phyloP scores from a whole-genome alignment of 2,888 invertebrate genomes.

The Copidosoma aretas region DNA sequence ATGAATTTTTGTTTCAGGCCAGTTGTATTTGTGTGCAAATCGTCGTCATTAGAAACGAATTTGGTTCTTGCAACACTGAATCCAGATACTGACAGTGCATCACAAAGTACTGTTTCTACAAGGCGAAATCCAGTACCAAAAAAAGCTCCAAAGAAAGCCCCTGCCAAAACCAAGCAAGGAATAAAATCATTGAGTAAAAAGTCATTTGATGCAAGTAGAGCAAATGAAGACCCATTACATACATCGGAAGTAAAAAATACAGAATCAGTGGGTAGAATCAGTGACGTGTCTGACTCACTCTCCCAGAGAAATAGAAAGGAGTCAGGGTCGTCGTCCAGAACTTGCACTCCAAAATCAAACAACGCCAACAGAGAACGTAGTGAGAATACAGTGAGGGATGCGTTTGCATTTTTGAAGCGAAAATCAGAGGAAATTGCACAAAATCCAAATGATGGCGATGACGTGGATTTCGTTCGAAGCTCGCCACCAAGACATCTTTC shows the following conservation, averaged over 20 bases:
- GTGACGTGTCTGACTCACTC: conserved; percentile 20
- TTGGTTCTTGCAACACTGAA: conserved; percentile 82
- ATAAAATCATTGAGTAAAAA: conserved; percentile 35
- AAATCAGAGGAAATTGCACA: conserved; percentile 29
- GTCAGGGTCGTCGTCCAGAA: conserved; percentile 13
- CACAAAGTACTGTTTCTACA: conserved; percentile 52
- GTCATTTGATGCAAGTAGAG: conserved; percentile 32
- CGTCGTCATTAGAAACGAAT: conserved; percentile 77
- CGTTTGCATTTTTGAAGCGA: conserved; percentile 30
- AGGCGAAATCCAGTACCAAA: conserved; percentile 22
- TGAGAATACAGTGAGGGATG: conserved; percentile 4
- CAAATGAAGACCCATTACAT: conserved; percentile 15
- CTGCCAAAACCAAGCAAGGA: conserved; percentile 47
- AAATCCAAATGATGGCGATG: conserved; percentile 15
- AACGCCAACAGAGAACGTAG: background rate
- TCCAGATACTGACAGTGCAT: conserved; percentile 63
- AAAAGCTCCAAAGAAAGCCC: conserved; percentile 41
- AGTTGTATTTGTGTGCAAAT: conserved; percentile 76
- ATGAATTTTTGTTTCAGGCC: conserved; percentile 66
- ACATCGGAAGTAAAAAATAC: conserved; percentile 11
- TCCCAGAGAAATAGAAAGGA: conserved; percentile 8
- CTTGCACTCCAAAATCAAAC: background rate
- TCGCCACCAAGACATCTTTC: conserved; percentile 70
- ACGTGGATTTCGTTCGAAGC: conserved; percentile 66
- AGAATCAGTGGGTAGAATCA: conserved; percentile 32